Conservation (phyloP, 2,888 invertebrate genomes). For the Volucella zonaria region DNA sequence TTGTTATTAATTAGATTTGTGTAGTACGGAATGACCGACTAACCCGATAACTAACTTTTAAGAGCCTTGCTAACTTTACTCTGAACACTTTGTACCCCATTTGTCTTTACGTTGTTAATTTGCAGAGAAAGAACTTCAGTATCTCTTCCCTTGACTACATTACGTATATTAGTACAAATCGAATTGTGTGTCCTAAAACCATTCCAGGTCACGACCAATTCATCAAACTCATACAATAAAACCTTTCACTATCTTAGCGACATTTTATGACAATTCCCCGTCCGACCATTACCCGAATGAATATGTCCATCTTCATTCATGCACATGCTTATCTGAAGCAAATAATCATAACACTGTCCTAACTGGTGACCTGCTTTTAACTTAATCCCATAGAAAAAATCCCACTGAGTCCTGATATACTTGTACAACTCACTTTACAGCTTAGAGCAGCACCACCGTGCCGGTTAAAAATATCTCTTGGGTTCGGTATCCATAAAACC, state of each 20-base stretch:
- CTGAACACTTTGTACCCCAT: too few relatives aligned
- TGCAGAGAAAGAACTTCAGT: too few relatives aligned
- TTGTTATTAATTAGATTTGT: too few relatives aligned
- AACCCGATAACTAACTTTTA: too few relatives aligned
- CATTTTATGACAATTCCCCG: constrained; percentile 13
- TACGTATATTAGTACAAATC: too few relatives aligned
- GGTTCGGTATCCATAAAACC: neutral
- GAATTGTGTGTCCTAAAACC: too few relatives aligned
- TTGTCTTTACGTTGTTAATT: too few relatives aligned
- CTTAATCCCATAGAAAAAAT: constrained; percentile 11
- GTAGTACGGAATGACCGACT: too few relatives aligned
- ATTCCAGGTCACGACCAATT: too few relatives aligned
- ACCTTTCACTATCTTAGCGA: constrained; percentile 21
- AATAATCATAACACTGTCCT: constrained; percentile 33
- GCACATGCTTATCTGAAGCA: constrained; percentile 12
- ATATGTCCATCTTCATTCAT: neutral
- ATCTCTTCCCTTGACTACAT: too few relatives aligned
- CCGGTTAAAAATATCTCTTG: constrained; percentile 13
- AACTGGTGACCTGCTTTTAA: constrained; percentile 40
- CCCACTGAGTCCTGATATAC: constrained; percentile 9
- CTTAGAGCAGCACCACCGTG: neutral
- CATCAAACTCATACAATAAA: neutral
- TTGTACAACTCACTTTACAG: constrained; percentile 19
- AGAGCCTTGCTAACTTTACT: too few relatives aligned
- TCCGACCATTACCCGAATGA: neutral